A percentile compares a stretch with the other conserved stretches of the same genome.
phyloP scores from a whole-genome alignment of 2,113 vertebrate genomes.

The Mobula hypostoma region DNA sequence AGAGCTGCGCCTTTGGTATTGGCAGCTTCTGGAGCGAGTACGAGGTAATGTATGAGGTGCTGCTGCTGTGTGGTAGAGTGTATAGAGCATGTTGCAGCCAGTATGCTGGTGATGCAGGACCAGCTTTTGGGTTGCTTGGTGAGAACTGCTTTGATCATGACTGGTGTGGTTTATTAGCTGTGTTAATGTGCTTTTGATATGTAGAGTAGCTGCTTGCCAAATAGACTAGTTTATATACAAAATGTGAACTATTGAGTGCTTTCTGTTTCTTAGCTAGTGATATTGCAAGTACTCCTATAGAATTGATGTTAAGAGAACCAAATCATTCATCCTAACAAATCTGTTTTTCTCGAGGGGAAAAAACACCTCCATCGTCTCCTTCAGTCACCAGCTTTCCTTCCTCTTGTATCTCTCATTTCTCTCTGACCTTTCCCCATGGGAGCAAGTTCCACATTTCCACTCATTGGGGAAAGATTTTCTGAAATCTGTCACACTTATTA shows the following conservation, averaged over 20 bases:
- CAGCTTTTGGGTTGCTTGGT: neutral
- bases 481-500: too few species aligned
- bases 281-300: too few species aligned
- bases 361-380: too few species aligned
- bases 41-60: slow-evolving; percentile 23
- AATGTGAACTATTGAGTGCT: neutral
- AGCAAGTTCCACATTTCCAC: too few species aligned
- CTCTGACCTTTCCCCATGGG: too few species aligned
- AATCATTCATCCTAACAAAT: too few species aligned
- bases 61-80: slow-evolving; percentile 3
- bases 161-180: neutral
- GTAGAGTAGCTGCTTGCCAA: neutral
- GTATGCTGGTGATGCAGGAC: neutral
- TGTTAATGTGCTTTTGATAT: neutral
- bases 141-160: slow-evolving; percentile 7
- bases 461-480: too few species aligned
- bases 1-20: slow-evolving; percentile 8
- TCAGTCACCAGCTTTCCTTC: too few species aligned
- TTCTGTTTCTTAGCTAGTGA: too few species aligned
- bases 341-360: too few species aligned
- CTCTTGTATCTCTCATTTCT: too few species aligned
- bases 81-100: neutral
- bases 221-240: neutral
- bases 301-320: too few species aligned
- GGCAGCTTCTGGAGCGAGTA: neutral